Evolutionary conservation across 2,797 vertebrate genomes (phyloP), one percentile per base, ranked within the genome.

Genomic region (Mastacembelus armatus): DNA sequence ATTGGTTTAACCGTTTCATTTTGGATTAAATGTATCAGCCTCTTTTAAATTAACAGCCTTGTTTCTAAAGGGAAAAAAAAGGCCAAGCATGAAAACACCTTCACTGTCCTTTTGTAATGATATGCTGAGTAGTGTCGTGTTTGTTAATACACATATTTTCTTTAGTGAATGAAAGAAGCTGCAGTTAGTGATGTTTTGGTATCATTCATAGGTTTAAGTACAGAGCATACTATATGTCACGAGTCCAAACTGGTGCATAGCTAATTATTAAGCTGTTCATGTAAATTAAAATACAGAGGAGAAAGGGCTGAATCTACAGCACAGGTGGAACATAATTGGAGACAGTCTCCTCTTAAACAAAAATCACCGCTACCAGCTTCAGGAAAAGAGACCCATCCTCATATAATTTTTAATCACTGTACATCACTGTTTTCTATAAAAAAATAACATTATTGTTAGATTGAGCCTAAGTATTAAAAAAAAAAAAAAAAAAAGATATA

Each of bases 371-470:
- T 52, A 56, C 12, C 19, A 38, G 7, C 32, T 51, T 54, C 1
- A 39, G 21, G 18, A 11, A 14, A 14, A 40, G 11, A 51, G n/a
- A n/a, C n/a, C n/a, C n/a, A n/a, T n/a, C n/a, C n/a, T n/a, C 33
- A 38, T 38, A 40, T 26, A 18, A 62, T 61, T 36, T 54, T 47
- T 62, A 38, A 27, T 84, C 70, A 66, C 55, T 78, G 74, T 77
- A 55, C 63, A 18, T 40, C n/a, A 19, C 18, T 38, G 35, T 54
- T 77, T 65, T 77, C 32, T 84, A 71, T 68, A 63, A 58, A 76
- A 54, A 43, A 42, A 52, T 15, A 78, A 61, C 32, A 47, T 47
- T 45, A 83, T 79, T 84, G 74, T 84, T 49, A 78, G 56, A 52
- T 48, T 79, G 75, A 81, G 55, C 19, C 68, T 56, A 50, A 71